Conservation (phyloP, 2,888 invertebrate species). For the Trachelus troglodyta region DNA sequence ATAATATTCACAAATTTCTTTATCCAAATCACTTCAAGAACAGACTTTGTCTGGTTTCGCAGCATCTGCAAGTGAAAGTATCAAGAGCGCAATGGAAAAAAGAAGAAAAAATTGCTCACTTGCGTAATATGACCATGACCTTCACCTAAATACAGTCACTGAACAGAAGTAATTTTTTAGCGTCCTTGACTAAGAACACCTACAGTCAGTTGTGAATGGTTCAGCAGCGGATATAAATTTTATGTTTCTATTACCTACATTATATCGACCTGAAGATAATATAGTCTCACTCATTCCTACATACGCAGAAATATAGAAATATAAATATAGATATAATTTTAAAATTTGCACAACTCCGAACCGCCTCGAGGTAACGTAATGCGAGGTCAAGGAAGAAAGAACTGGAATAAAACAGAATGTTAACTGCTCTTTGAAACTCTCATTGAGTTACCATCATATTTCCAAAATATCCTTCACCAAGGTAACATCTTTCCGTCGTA, state of each 20-base stretch:
- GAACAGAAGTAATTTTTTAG: not conserved
- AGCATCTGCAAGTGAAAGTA: not conserved
- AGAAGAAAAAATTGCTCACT: not conserved
- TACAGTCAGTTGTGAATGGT: not conserved
- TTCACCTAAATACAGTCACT: not conserved
- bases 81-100: not conserved
- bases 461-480: conserved; percentile 71
- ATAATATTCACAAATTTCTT: not conserved
- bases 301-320: not conserved
- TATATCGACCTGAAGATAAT: not conserved
- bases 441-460: not conserved
- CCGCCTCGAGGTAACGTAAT: not conserved
- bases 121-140: not conserved
- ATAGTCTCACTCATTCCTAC: not conserved
- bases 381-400: conserved; percentile 21
- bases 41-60: not conserved
- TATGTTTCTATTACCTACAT: not conserved
- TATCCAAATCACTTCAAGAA: not conserved
- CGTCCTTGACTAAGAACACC: not conserved
- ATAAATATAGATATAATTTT: not conserved
- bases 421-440: not conserved
- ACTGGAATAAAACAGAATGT: not conserved
- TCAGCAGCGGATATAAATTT: not conserved
- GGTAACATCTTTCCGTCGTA: conserved; percentile 79
- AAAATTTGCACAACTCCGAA: not conserved